Evolutionary conservation across 2,888 invertebrate genomes (phyloP).

Genomic region (Phortica okadai): DNA sequence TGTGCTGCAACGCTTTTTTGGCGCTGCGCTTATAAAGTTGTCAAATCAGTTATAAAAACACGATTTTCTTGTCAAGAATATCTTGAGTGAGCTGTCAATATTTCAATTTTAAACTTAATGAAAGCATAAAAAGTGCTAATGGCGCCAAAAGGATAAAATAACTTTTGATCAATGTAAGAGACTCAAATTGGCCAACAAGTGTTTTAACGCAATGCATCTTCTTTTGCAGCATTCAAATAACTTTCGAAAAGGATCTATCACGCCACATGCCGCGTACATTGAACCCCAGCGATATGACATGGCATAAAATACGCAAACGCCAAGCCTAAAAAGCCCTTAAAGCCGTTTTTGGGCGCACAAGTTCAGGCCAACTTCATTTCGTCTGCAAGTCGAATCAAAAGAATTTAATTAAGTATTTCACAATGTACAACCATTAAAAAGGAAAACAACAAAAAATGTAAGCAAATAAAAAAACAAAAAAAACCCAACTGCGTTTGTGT

Average conservation of each 20-base stretch:
- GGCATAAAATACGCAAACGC: too few relatives aligned
- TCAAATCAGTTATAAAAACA: neutral
- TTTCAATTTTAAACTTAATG: neutral
- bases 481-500: neutral
- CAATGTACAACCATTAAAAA: neutral
- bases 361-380: neutral
- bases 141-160: too few relatives aligned
- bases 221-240: too few relatives aligned
- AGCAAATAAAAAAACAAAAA: slow-evolving; percentile 19
- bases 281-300: too few relatives aligned
- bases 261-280: too few relatives aligned
- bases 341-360: too few relatives aligned
- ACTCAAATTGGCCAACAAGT: too few relatives aligned
- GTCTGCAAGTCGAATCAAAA: neutral
- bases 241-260: too few relatives aligned
- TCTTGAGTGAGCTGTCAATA: neutral
- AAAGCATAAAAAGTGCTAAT: too few relatives aligned
- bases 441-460: slow-evolving; percentile 37
- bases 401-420: slow-evolving; percentile 12
- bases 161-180: too few relatives aligned
- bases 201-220: too few relatives aligned
- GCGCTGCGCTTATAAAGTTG: slow-evolving; percentile 18
- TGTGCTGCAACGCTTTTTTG: neutral
- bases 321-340: too few relatives aligned
- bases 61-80: neutral